Conservation (phyloP, 2,797 vertebrate species). For the Choloepus didactylus region DNA sequence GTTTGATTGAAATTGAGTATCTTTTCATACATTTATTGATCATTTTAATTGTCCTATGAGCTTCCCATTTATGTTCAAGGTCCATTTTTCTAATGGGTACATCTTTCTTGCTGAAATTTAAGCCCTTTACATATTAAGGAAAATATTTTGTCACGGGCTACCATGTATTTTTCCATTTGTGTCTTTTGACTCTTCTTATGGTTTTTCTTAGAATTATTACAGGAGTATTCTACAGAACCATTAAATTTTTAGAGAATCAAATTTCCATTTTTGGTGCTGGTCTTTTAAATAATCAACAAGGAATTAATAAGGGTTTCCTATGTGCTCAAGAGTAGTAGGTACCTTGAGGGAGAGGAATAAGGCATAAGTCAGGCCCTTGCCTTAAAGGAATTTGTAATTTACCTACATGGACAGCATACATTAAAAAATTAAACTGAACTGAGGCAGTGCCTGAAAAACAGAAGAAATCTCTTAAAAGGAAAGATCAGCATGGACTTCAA, state of each 20-base stretch:
- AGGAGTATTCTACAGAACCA: neutral
- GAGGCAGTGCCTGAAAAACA: neutral
- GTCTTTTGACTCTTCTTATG: neutral
- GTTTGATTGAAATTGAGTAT: constrained; percentile 21
- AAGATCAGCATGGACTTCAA: neutral
- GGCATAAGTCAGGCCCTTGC: neutral
- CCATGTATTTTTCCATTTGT: neutral
- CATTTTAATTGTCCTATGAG: constrained; percentile 2
- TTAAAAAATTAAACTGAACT: constrained; percentile 41
- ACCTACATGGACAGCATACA: neutral
- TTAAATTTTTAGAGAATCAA: constrained; percentile 58
- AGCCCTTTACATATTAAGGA: neutral
- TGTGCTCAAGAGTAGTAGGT: neutral
- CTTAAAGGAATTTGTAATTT: constrained; percentile 7
- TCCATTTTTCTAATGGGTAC: constrained; percentile 16
- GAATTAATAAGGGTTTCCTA: neutral
- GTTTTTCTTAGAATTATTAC: constrained; percentile 22
- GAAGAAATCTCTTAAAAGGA: neutral
- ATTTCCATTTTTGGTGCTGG: constrained; percentile 32
- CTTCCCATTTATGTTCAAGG: neutral
- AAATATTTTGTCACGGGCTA: constrained; percentile 23
- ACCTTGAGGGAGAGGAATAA: constrained; percentile 2
- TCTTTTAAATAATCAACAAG: constrained; percentile 41
- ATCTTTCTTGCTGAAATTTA: constrained; percentile 35
- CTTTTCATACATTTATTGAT: constrained; percentile 36